Percentiles rank a stretch among this genome's conserved stretches.
Evolutionary conservation across 2,113 vertebrate species (phyloP).

Genomic region (Lasiurus cinereus): DNA sequence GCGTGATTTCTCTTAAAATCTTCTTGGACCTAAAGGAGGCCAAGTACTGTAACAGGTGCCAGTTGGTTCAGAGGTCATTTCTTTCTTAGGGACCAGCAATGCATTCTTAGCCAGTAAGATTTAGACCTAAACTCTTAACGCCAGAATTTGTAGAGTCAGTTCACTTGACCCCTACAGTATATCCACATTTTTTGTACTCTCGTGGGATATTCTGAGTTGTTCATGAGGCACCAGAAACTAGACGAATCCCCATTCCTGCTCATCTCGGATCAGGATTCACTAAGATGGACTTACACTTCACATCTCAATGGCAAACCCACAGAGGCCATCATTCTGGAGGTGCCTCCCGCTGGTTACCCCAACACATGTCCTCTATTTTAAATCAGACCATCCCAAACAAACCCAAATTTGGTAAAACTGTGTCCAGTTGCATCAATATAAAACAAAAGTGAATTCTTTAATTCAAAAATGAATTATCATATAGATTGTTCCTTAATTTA

Average conservation of each 20-base stretch:
- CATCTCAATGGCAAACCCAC: neutral
- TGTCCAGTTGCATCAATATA: neutral
- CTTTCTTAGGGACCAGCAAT: slow-evolving; percentile 18
- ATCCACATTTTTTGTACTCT: neutral
- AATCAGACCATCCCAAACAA: neutral
- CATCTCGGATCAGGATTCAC: neutral
- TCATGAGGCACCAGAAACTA: neutral
- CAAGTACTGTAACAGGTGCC: neutral
- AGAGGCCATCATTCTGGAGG: neutral
- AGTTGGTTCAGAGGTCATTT: neutral
- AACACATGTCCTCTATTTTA: neutral
- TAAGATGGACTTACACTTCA: neutral
- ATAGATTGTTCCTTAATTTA: neutral
- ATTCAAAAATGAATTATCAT: neutral
- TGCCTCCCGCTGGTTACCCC: neutral
- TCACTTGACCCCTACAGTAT: neutral
- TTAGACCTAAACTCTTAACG: neutral
- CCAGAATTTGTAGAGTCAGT: neutral
- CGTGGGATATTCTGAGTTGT: neutral
- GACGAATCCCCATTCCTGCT: neutral
- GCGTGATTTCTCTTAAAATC: neutral
- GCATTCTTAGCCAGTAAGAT: neutral
- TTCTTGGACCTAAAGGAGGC: neutral
- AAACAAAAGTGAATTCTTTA: neutral
- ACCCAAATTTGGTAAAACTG: neutral